phyloP scores from a whole-genome alignment of 2,113 vertebrate species.

The Balaeniceps rex region DNA sequence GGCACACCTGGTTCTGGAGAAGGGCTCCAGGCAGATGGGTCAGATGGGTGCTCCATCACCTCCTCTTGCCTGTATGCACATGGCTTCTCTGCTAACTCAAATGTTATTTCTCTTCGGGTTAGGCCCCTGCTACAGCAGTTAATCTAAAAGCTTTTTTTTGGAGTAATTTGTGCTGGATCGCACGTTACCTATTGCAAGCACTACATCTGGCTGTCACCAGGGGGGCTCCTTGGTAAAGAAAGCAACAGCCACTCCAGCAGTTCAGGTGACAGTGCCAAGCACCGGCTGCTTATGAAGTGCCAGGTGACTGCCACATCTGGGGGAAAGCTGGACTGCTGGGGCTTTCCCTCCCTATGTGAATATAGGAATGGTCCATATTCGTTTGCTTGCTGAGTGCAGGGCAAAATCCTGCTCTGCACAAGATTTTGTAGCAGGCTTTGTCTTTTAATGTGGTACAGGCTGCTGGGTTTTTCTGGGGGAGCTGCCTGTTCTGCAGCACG shows the following conservation, averaged over 20 bases:
- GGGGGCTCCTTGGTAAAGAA: background rate
- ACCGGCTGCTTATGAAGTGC: fast-evolving
- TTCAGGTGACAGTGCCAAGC: background rate
- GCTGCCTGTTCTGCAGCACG: background rate
- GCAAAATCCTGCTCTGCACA: background rate
- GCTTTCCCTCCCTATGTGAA: background rate
- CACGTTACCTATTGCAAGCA: background rate
- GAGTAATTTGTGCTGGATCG: background rate
- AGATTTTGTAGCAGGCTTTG: fast-evolving
- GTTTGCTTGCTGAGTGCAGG: background rate
- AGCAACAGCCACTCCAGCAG: background rate
- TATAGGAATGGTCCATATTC: fast-evolving
- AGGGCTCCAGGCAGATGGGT: background rate
- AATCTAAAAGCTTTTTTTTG: background rate
- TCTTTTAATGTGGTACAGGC: fast-evolving
- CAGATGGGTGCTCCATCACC: background rate
- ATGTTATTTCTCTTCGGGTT: background rate
- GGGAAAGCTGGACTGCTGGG: background rate
- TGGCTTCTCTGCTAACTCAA: background rate
- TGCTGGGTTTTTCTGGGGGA: background rate
- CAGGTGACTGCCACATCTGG: background rate
- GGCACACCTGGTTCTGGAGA: background rate
- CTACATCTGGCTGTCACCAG: background rate
- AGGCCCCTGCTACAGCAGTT: background rate
- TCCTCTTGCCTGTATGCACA: background rate